Percentiles rank a stretch among this genome's conserved stretches.
Conservation (phyloP, 2,797 vertebrate genomes). For the Ctenosaura bakeri region DNA sequence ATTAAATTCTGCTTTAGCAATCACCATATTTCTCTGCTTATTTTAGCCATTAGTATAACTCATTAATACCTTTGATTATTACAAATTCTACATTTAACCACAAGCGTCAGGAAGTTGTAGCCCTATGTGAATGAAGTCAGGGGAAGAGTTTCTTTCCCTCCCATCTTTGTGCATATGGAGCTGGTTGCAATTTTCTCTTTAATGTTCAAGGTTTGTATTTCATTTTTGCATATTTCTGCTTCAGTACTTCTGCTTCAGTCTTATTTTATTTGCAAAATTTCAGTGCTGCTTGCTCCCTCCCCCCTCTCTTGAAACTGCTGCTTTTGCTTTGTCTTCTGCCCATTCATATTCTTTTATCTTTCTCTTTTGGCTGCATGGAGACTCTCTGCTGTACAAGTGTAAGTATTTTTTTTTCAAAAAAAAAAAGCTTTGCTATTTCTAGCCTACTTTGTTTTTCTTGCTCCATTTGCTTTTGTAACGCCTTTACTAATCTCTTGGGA, state of each 20-base stretch:
- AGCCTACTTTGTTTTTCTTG: slow-evolving; percentile 69
- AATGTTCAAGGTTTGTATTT: slow-evolving; percentile 49
- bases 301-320: slow-evolving; percentile 73
- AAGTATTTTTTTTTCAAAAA: slow-evolving; percentile 81
- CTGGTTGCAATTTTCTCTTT: slow-evolving; percentile 11
- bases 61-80: no score
- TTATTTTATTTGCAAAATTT: slow-evolving; percentile 67
- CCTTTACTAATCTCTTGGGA: slow-evolving; percentile 70
- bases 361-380: slow-evolving; percentile 91
- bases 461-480: slow-evolving; percentile 74
- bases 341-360: slow-evolving; percentile 85
- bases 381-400: slow-evolving; percentile 93
- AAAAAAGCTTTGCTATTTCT: slow-evolving; percentile 72
- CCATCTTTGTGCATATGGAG: slow-evolving; percentile 16
- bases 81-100: slow-evolving; percentile 7
- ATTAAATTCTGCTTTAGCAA: neutral
- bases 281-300: slow-evolving; percentile 45
- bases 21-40: neutral
- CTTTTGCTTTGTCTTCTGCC: slow-evolving; percentile 79
- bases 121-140: rapidly evolving
- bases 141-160: neutral
- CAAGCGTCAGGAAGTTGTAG: neutral
- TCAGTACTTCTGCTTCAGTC: slow-evolving; percentile 70
- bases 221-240: slow-evolving; percentile 60
- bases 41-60: neutral